Evolutionary conservation across 2,797 vertebrate species (phyloP).

Genomic region (Spea hammondii): DNA sequence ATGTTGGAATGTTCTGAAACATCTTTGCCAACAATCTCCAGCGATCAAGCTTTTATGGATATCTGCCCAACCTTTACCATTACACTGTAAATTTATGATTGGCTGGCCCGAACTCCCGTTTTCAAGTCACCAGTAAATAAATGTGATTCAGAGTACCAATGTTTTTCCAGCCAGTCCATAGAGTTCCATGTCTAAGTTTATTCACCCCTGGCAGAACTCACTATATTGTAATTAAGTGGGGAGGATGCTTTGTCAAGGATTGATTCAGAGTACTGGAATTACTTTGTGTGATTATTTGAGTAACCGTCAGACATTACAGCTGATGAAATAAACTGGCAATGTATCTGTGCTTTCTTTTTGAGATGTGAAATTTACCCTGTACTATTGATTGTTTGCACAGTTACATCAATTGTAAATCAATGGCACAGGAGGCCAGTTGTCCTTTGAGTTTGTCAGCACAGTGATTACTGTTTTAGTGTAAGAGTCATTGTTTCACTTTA

Average conservation of each 20-base stretch:
- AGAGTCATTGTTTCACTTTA: constrained; percentile 1
- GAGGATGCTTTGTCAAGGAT: constrained; percentile 37
- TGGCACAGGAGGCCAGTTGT: constrained; percentile 39
- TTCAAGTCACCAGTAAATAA: constrained; percentile 19
- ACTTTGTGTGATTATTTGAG: constrained; percentile 42
- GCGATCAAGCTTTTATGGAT: constrained; percentile 7
- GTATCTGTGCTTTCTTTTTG: constrained; percentile 32
- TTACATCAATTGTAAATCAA: constrained; percentile 50
- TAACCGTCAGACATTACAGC: constrained; percentile 31
- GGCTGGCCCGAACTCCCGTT: not conserved
- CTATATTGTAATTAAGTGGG: constrained; percentile 45
- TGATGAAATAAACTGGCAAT: constrained; percentile 45
- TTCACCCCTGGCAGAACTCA: constrained; percentile 37
- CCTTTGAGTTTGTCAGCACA: constrained; percentile 28
- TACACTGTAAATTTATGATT: constrained; percentile 1
- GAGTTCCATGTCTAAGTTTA: constrained; percentile 38
- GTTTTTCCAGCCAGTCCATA: constrained; percentile 17
- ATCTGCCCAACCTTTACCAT: not conserved
- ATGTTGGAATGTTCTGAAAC: constrained; percentile 8
- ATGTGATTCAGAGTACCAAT: constrained; percentile 18
- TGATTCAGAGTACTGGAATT: constrained; percentile 39
- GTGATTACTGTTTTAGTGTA: constrained; percentile 34
- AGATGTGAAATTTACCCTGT: constrained; percentile 38
- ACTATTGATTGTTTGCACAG: constrained; percentile 49
- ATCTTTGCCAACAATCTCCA: not conserved